Base-by-base conservation (phyloP, 1,140 invertebrate genomes). In the Cotesia vestalis region DNA sequence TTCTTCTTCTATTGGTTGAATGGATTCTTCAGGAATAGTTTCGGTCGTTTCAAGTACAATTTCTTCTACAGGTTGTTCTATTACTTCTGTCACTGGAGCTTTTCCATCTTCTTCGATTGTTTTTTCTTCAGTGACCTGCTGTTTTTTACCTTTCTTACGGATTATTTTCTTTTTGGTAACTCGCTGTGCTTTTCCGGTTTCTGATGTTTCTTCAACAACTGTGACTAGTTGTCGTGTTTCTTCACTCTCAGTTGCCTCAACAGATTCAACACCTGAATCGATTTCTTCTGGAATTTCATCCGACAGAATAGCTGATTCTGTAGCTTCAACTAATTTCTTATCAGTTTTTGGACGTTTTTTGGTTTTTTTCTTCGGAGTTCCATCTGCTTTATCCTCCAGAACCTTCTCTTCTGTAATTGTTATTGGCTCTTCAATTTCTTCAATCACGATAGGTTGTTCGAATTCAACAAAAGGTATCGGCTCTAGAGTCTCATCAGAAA, bases 351-450 rank as follows among this genome's bases (percentile, higher is more conserved):
- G n/a, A 69, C 66, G 14, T 72, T 76, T 69, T 8, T 51, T 46
- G 17, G 67, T 27, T 4, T n/a, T 34, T 60, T 70, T 46, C 17
- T 66, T 72, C 27, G 27, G 12, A 14, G 14, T 66, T 36, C 72
- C 60, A 11, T 52, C 12, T 5, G 71, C 38, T 20, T 73, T 69
- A 34, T 76, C 73, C 12, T 87, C 36, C 20, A 66, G 11, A 88
- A 84, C 34, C 88, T 62, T 71, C 88, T 88, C 0, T 77, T 74
- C 57, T 80, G 84, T 51, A 84, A 86, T 1, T 76, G 73, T 80
- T 91, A 92, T 66, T 86, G 90, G 81, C 90, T 91, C 6, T 88
- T 73, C 27, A 91, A 73, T 82, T 90, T 89, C 62, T 89, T 77
- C 3, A 91, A 11, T 52, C 11, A 12, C 4, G 2, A 66, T 53